Percentiles rank a stretch among this genome's conserved stretches.
Conservation (phyloP, 2,113 vertebrate species). For the Pterocles gutturalis region DNA sequence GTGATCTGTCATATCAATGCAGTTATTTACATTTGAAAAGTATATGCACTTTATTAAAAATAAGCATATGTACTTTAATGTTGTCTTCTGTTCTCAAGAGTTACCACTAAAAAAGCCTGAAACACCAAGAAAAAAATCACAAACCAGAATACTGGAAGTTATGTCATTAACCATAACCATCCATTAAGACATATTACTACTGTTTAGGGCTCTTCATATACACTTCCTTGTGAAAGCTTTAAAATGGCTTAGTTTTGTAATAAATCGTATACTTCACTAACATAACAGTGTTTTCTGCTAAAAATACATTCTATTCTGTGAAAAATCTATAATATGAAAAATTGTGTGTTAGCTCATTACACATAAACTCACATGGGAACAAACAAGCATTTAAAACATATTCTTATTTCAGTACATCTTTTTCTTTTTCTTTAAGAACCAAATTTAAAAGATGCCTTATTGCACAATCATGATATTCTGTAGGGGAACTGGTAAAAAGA, state of each 20-base stretch:
- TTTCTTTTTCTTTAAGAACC: neutral
- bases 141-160: neutral
- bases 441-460: neutral
- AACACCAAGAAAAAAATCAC: neutral
- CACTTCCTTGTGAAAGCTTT: constrained; percentile 41
- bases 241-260: constrained; percentile 39
- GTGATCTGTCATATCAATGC: neutral
- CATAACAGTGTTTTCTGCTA: neutral
- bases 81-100: neutral
- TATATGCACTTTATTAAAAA: neutral
- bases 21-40: neutral
- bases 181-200: constrained; percentile 20
- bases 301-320: neutral
- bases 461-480: neutral
- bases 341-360: neutral
- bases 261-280: constrained; percentile 42
- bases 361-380: neutral
- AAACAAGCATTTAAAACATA: neutral
- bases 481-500: neutral
- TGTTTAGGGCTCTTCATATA: constrained; percentile 15
- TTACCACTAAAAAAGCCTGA: neutral
- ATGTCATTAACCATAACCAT: neutral
- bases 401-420: neutral
- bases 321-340: neutral
- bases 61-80: neutral